Conservation (phyloP, 1,140 invertebrate genomes). For the Oedothorax gibbosus region DNA sequence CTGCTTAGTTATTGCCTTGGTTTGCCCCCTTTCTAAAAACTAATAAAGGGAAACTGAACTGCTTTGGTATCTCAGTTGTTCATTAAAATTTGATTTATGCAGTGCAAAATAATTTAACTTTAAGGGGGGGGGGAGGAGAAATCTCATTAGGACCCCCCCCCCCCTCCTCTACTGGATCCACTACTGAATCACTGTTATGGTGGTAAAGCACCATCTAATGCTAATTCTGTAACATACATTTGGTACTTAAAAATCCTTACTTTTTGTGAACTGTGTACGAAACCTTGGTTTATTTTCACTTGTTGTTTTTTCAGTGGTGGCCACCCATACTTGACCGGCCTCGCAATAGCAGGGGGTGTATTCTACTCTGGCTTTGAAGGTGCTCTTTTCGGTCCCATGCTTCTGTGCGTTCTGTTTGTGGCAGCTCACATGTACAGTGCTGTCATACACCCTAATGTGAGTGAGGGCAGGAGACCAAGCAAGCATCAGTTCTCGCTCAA, state of each 20-base stretch:
- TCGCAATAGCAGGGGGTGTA: conserved; percentile 97
- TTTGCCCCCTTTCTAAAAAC: too few relatives aligned
- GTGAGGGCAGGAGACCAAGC: background rate
- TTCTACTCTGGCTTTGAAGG: conserved; percentile 97
- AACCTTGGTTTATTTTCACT: conserved; percentile 7
- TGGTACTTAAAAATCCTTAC: conserved; percentile 44
- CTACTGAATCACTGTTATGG: too few relatives aligned
- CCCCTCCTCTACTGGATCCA: too few relatives aligned
- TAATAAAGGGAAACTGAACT: too few relatives aligned
- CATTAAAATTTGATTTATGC: too few relatives aligned
- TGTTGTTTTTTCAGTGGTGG: conserved; percentile 77
- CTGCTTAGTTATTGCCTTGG: too few relatives aligned
- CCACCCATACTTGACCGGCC: conserved; percentile 97
- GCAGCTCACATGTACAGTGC: conserved; percentile 78
- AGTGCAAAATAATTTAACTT: too few relatives aligned
- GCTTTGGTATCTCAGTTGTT: too few relatives aligned
- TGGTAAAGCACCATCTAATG: too few relatives aligned
- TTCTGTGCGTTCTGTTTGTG: conserved; percentile 88
- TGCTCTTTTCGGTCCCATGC: conserved; percentile 93
- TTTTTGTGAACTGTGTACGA: background rate
- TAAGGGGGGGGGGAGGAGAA: too few relatives aligned
- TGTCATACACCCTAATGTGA: conserved; percentile 52
- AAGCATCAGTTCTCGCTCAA: conserved; percentile 29
- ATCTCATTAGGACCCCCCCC: too few relatives aligned
- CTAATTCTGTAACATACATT: background rate